Conservation (phyloP, 2,888 invertebrate species). For the Thysanoteuthis rhombus region DNA sequence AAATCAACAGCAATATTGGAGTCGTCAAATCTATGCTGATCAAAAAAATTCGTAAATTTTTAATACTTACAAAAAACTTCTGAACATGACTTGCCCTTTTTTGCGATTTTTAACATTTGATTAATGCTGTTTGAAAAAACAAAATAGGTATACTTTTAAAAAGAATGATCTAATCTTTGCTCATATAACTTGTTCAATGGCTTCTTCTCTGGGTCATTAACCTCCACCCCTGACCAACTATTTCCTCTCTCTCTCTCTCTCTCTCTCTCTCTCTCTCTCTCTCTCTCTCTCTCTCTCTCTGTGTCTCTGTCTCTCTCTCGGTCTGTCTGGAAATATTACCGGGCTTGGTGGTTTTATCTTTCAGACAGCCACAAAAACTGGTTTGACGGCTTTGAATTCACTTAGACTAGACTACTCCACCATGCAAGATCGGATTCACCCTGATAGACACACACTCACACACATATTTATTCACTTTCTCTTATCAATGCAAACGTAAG, state of each 20-base stretch:
- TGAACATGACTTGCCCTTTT: no score
- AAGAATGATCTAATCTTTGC: background rate
- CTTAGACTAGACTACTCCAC: background rate
- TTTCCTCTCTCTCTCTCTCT: no score
- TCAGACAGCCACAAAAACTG: background rate
- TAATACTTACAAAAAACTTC: no score
- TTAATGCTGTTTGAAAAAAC: background rate
- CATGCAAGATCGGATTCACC: background rate
- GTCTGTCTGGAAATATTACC: background rate
- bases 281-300: no score
- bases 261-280: no score
- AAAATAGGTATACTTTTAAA: background rate
- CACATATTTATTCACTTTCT: background rate
- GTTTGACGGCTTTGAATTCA: background rate
- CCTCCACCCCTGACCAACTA: background rate
- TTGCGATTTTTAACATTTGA: background rate
- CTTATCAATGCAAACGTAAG: no score
- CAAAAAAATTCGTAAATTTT: no score
- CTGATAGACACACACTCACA: background rate
- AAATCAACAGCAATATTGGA: no score
- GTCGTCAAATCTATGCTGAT: no score
- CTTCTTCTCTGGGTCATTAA: background rate
- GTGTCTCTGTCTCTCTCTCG: no score
- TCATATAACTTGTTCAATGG: background rate
- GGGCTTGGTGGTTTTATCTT: background rate